Conservation (phyloP, 2,797 vertebrate genomes). For the Tokudaia muenninki region DNA sequence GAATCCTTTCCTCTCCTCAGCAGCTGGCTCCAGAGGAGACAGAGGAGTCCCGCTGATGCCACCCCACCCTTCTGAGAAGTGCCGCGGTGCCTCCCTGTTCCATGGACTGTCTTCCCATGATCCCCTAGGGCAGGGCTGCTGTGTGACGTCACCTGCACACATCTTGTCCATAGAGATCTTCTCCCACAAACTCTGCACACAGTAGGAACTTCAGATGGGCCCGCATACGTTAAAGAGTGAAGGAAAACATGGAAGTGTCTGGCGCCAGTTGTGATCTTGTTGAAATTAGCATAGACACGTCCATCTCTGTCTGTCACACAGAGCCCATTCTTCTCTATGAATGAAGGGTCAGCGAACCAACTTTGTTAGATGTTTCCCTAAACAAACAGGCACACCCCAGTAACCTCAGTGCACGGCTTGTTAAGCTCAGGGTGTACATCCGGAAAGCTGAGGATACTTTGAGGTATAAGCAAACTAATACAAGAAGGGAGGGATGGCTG, state of each 20-base stretch:
- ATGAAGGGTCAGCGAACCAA: background rate
- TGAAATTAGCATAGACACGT: background rate
- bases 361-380: background rate
- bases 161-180: background rate
- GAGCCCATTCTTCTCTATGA: background rate
- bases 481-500: background rate
- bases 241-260: fast-evolving
- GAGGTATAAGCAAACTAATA: background rate
- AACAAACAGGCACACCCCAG: background rate
- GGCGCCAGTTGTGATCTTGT: fast-evolving
- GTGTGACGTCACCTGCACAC: background rate
- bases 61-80: background rate
- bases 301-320: background rate
- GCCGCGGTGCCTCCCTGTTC: fast-evolving
- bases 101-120: fast-evolving
- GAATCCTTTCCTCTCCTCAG: background rate
- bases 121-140: background rate
- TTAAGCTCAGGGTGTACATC: background rate
- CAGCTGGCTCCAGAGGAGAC: background rate
- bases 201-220: background rate
- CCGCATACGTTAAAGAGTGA: background rate
- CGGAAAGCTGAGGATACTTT: background rate
- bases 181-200: background rate
- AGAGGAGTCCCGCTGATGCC: fast-evolving
- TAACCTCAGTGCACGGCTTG: fast-evolving